These are phyloP conservation scores for Brachyistius frenatus DNA, from an alignment of 2,113 vertebrate genomes.

Conservation along the genomic window DNA sequence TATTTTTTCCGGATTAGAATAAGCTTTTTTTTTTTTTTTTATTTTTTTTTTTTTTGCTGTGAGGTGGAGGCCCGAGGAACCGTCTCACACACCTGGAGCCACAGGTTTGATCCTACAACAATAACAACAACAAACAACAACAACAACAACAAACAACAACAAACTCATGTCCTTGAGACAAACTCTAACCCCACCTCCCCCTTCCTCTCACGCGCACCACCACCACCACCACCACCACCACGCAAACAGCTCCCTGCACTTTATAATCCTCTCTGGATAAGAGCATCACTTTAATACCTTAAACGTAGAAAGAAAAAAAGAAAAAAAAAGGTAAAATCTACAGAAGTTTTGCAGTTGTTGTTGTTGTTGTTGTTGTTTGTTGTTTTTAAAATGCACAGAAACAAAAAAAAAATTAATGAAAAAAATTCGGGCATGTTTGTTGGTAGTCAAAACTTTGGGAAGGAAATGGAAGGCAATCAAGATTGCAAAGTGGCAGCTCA, in stretches of 20 bases:
- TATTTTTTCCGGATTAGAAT: slow-evolving; percentile 15
- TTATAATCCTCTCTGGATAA: slow-evolving; percentile 28
- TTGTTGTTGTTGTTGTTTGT: too few species aligned
- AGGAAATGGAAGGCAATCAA: slow-evolving; percentile 24
- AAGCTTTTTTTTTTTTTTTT: slow-evolving; percentile 4
- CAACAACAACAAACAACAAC: too few species aligned
- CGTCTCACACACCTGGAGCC: slow-evolving; percentile 31
- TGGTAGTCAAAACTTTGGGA: too few species aligned
- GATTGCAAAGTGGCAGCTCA: slow-evolving; percentile 45
- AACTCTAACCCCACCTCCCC: slow-evolving; percentile 4
- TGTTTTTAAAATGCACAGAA: neutral
- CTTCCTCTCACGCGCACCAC: too few species aligned
- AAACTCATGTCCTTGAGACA: slow-evolving; percentile 21
- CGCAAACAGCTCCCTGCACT: slow-evolving; percentile 5
- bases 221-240: too few species aligned
- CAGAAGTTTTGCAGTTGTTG: neutral
- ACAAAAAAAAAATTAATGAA: too few species aligned
- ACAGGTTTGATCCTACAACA: slow-evolving; percentile 54
- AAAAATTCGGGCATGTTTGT: too few species aligned
- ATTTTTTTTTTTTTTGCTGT: neutral
- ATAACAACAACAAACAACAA: neutral
- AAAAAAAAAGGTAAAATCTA: neutral
- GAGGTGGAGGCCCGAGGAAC: slow-evolving; percentile 4
- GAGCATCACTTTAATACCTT: slow-evolving; percentile 29
- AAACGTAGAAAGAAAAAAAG: neutral